Conservation (phyloP, 2,888 invertebrate genomes). For the Drosophila parthenogenetica region DNA sequence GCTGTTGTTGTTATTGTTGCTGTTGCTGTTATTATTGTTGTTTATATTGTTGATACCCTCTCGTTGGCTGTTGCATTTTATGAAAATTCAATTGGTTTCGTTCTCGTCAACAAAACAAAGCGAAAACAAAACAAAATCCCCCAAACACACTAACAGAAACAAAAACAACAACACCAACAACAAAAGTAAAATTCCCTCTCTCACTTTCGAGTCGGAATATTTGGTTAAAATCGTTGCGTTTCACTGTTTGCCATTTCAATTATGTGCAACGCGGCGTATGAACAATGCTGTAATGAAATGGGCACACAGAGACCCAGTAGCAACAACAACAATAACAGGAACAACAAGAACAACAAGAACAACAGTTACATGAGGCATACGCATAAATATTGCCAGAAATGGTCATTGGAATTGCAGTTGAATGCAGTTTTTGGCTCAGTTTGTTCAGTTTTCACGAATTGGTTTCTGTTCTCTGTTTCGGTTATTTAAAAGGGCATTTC, state of each 20-base stretch:
- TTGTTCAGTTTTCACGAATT: constrained; percentile 52
- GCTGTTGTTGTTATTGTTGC: constrained; percentile 21
- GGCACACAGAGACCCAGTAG: constrained; percentile 46
- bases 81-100: constrained; percentile 76
- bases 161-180: constrained; percentile 15
- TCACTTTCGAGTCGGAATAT: constrained; percentile 55
- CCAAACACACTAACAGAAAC: constrained; percentile 17
- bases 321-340: constrained; percentile 22
- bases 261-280: constrained; percentile 81
- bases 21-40: constrained; percentile 48
- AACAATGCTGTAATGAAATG: constrained; percentile 80
- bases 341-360: constrained; percentile 19
- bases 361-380: constrained; percentile 41
- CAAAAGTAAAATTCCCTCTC: constrained; percentile 33
- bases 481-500: constrained; percentile 78
- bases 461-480: constrained; percentile 72
- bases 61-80: constrained; percentile 63
- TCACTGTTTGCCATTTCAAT: constrained; percentile 81
- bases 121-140: constrained; percentile 37
- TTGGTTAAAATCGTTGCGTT: constrained; percentile 76
- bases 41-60: constrained; percentile 54
- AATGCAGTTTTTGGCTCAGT: constrained; percentile 19
- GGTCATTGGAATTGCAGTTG: constrained; percentile 59
- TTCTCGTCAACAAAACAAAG: constrained; percentile 65
- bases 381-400: constrained; percentile 74